Base-by-base conservation (phyloP, 2,888 invertebrate genomes). In the Horisme vitalbata region DNA sequence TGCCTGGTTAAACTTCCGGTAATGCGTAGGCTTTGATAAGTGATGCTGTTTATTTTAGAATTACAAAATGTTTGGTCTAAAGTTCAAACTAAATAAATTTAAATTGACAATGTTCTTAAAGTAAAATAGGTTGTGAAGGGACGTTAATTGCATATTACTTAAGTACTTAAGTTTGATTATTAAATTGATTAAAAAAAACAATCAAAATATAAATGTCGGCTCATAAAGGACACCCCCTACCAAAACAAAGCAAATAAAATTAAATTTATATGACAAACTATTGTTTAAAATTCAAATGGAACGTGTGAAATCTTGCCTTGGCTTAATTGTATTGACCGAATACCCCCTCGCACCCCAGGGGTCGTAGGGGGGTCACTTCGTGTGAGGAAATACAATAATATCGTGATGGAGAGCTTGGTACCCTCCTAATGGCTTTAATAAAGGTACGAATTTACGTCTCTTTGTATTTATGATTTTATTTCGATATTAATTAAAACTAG, bases 211-310 rank as follows among this genome's bases (percentile, higher is more conserved):
- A n/a, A n/a, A n/a, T n/a, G 5, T 20, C 9, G 23, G 9, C 23
- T 9, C 20, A 45, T 23, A 31, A 30, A 34, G 24, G 59, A 62
- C 86, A 80, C 30, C 78, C 84, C 74, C 57, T 77, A 69, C 33
- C 46, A 53, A 63, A 73, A 71, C 68, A 69, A 65, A 66, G 64
- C 61, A 65, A 71, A 79, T 83, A 74, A 83, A 85, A 88, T 86
- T 83, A 83, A 86, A 86, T 88, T 85, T 82, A 84, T 84, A 82
- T 84, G 85, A 86, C 87, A 85, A 88, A 88, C 88, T 88, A 88
- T 86, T 85, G 86, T 83, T 86, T 83, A 86, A 88, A 86, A 88
- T 88, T 88, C 85, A 86, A 84, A 88, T 86, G 77, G 83, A 82
- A 83, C 85, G 83, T 81, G 82, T 79, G 78, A 86, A 87, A 88